Evolutionary conservation across 2,113 vertebrate species (phyloP).

Genomic region (Proteles cristata): DNA sequence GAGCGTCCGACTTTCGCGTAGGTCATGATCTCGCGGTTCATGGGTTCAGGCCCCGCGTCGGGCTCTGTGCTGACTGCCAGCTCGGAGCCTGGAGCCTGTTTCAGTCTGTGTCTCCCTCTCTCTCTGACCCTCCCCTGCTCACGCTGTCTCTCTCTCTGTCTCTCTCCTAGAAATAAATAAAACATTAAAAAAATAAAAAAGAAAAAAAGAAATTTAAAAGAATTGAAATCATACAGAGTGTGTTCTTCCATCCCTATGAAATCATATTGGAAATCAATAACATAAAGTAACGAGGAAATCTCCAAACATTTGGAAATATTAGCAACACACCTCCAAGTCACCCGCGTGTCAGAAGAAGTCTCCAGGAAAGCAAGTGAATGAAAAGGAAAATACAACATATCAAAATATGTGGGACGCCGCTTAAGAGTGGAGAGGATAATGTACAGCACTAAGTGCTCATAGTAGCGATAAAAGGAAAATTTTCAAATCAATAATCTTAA

Average conservation of each 20-base stretch:
- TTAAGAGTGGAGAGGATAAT: not conserved
- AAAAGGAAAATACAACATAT: not conserved
- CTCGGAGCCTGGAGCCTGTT: too few relatives aligned
- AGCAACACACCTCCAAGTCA: not conserved
- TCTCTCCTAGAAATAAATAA: too few relatives aligned
- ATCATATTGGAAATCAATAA: not conserved
- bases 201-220: not conserved
- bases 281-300: not conserved
- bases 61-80: too few relatives aligned
- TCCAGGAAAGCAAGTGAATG: not conserved
- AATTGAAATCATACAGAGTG: not conserved
- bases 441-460: fast-evolving
- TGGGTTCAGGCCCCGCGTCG: too few relatives aligned
- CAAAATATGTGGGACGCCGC: not conserved
- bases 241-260: not conserved
- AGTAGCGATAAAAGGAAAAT: not conserved
- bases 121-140: too few relatives aligned
- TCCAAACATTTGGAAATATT: not conserved
- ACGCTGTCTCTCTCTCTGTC: too few relatives aligned
- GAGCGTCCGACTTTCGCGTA: too few relatives aligned
- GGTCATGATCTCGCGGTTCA: too few relatives aligned
- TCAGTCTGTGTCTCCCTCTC: too few relatives aligned
- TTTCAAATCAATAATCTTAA: not conserved
- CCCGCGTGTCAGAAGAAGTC: not conserved
- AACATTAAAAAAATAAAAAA: too few relatives aligned